A percentile compares a stretch with the other conserved stretches of the same genome.
Evolutionary conservation across 2,888 invertebrate species (phyloP).

Genomic region (Idaea aversata): DNA sequence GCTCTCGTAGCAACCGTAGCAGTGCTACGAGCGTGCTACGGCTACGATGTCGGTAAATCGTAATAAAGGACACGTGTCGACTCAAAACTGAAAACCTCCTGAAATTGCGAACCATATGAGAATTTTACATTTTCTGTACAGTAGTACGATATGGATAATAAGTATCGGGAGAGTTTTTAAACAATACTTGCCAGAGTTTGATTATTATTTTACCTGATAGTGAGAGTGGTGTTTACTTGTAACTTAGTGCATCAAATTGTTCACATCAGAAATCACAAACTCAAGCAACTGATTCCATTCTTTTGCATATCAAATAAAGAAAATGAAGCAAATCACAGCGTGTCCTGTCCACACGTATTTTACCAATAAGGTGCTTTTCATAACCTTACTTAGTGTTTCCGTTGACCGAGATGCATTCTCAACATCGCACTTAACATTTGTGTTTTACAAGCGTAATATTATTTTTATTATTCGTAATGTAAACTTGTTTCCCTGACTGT

Average conservation of each 20-base stretch:
- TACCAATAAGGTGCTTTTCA: too few species aligned
- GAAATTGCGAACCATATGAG: constrained; percentile 2
- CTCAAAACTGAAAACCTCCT: constrained; percentile 16
- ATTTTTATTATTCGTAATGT: background rate
- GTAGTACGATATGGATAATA: background rate
- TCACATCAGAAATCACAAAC: too few species aligned
- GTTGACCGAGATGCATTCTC: background rate
- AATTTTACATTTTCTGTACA: constrained; percentile 4
- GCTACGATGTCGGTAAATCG: constrained; percentile 11
- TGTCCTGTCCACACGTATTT: too few species aligned
- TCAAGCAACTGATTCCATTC: too few species aligned
- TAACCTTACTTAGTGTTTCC: too few species aligned
- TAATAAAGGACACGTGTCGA: constrained; percentile 28
- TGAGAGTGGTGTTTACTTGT: too few species aligned
- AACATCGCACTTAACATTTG: background rate
- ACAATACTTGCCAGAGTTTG: too few species aligned
- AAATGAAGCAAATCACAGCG: too few species aligned
- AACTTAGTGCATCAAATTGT: too few species aligned
- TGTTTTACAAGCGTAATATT: background rate
- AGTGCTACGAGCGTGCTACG: constrained; percentile 3
- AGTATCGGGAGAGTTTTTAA: background rate
- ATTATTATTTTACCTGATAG: too few species aligned
- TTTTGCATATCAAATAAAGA: too few species aligned
- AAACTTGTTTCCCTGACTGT: background rate
- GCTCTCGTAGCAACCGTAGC: background rate